These are phyloP conservation scores for Trichacis sp. DNA, from an alignment of 2,888 invertebrate genomes.

Conservation along the genomic window DNA sequence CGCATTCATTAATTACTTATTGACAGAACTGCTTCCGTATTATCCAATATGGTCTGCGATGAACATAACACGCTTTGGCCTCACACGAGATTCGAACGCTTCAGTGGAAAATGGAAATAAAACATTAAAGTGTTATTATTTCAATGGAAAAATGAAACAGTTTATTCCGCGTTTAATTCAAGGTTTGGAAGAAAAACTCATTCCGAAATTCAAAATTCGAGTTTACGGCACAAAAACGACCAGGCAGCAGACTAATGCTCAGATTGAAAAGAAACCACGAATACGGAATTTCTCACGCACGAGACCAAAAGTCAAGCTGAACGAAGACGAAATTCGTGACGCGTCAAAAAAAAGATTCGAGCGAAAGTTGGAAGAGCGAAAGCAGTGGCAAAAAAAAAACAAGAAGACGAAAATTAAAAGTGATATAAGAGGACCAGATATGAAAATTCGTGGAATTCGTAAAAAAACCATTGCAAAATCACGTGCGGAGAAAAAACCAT, in stretches of 20 bases:
- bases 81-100: conserved; percentile 22
- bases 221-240: conserved; percentile 1
- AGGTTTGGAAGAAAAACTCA: conserved; percentile 6
- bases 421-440: no score
- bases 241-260: no score
- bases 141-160: conserved; percentile 11
- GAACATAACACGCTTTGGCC: conserved; percentile 8
- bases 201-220: conserved; percentile 13
- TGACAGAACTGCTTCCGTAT: conserved; percentile 18
- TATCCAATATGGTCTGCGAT: conserved; percentile 25
- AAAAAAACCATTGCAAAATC: no score
- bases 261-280: no score
- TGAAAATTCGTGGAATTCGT: no score
- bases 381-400: no score
- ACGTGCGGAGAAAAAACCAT: no score
- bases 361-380: no score
- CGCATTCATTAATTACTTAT: conserved; percentile 9
- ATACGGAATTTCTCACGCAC: neutral
- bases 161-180: conserved; percentile 10
- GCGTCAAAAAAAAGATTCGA: no score
- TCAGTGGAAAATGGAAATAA: conserved; percentile 28
- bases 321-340: neutral
- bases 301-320: neutral
- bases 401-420: no score
- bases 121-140: conserved; percentile 14